Evolutionary conservation across 1,140 invertebrate species (phyloP).

Genomic region (Drosophila sproati): DNA sequence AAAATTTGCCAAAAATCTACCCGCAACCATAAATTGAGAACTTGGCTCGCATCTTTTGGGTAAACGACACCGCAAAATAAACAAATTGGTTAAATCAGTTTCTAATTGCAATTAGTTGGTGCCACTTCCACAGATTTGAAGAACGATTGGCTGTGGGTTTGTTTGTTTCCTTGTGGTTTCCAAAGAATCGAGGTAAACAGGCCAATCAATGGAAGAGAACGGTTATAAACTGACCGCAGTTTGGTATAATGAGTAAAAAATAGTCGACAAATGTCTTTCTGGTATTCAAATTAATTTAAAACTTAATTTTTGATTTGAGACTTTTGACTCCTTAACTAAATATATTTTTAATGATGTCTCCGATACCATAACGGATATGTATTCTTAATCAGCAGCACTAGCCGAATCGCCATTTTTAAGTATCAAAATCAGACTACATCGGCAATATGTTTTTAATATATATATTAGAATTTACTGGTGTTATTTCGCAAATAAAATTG

Average conservation of each 20-base stretch:
- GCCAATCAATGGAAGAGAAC: slow-evolving; percentile 42
- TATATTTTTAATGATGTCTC: no score
- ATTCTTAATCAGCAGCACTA: no score
- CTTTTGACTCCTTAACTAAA: no score
- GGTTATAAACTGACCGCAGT: background rate
- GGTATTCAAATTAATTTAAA: background rate
- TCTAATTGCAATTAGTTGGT: slow-evolving; percentile 70
- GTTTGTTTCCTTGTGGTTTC: slow-evolving; percentile 63
- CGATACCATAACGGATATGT: no score
- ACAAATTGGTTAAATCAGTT: slow-evolving; percentile 77
- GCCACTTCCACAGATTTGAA: slow-evolving; percentile 12
- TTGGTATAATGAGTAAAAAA: background rate
- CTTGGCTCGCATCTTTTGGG: slow-evolving; percentile 52
- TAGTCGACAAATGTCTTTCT: background rate
- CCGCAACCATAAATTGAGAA: slow-evolving; percentile 66
- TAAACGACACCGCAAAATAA: slow-evolving; percentile 64
- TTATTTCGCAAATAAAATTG: no score
- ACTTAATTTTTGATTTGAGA: no score
- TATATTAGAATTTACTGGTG: no score
- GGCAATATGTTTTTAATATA: no score
- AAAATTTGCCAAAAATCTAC: slow-evolving; percentile 71
- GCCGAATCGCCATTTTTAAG: no score
- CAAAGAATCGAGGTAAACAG: slow-evolving; percentile 56
- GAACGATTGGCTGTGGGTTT: slow-evolving; percentile 28
- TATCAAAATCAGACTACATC: no score